Evolutionary conservation across 2,888 invertebrate species (phyloP), one percentile per base, ranked within the genome.

Genomic region (Dascillus cervinus): DNA sequence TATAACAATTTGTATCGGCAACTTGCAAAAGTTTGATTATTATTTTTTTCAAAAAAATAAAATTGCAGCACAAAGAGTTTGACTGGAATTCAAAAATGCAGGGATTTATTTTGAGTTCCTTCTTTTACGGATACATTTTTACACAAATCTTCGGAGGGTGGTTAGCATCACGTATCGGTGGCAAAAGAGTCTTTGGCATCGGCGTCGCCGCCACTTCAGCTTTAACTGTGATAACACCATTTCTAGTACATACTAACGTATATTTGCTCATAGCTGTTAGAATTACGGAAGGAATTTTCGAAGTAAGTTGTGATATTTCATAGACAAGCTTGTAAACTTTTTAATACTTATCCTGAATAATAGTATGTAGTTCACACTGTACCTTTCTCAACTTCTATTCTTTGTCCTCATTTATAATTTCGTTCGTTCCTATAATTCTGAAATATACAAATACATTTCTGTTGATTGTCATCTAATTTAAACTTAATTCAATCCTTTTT

Each of bases 91-190:
- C 81, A 0, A 76, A 76, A 55, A 73, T 79, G 20, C 83, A 82
- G 62, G 89, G 89, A 0, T 65, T 82, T 29, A 75, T 91, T 14
- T 64, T 91, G 28, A 86, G 87, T 52, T 84, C 88, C 0, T 91
- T 91, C 65, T 91, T 91, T 69, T 89, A 88, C 55, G 90, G 90
- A 0, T 91, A 91, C 63, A 75, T 90, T 34, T 62, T 83, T 34
- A 90, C 90, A 0, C 90, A 86, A 61, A 66, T 90, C 21, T 72
- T 83, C 1, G 90, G 89, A 1, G 90, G 90, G 26, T 86, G 82
- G 74, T 65, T 94, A 26, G 85, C 88, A 2, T 77, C 82, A 46
- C 77, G 76, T 59, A 75, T 88, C 56, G 94, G 94, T 45, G 94
- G 91, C 39, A 87, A 87, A 69, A 73, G 79, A 49, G 76, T 86